Base-by-base conservation (phyloP, 1,140 invertebrate species). In the Drosophila azteca region DNA sequence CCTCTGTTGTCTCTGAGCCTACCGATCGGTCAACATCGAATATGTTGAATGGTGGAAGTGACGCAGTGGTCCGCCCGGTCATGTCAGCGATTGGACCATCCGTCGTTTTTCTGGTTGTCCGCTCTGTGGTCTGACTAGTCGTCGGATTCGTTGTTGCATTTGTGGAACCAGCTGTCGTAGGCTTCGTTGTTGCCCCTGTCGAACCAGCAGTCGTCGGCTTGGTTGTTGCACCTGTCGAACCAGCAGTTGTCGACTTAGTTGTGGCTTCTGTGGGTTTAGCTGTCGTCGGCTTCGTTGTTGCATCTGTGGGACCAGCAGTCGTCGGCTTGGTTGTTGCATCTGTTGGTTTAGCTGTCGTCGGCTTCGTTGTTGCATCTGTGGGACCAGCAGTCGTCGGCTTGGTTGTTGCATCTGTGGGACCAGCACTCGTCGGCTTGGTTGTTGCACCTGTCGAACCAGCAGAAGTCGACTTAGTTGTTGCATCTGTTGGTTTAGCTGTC, bases 21-120 rank as follows among this genome's bases (percentile, higher is more conserved):
- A 29, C 41, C 11, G 43, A 52, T 31, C 41, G 3, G 11, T 41
- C 9, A 7, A 54, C 51, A 17, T 48, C 41, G 11, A 72, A 78
- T 3, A 71, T 62, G 41, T 72, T 46, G 11, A 77, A 78, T 2
- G 76, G 76, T 8, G 75, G 75, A 1, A 78, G 17, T 0, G 76
- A 62, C 5, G 31, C 31, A 4, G 69, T 71, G 6, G 67, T 46
- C 4, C 8, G 24, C 6, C 26, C 24, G 3, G 54, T 63, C 2
- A n/a, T 49, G 7, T 6, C 46, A 13, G 13, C 9, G 44, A 26
- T 11, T 7, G 55, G 44, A 15, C 22, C 8, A 44, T 45, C n/a
- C 2, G 43, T 54, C 1, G 51, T 39, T n/a, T 35, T 26, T 1
- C 1, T 7, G 0, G 61, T 54, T n/a, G 61, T 54, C 8, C n/a